Evolutionary conservation across 2,113 vertebrate genomes (phyloP).

Genomic region (Lagenorhynchus albirostris): DNA sequence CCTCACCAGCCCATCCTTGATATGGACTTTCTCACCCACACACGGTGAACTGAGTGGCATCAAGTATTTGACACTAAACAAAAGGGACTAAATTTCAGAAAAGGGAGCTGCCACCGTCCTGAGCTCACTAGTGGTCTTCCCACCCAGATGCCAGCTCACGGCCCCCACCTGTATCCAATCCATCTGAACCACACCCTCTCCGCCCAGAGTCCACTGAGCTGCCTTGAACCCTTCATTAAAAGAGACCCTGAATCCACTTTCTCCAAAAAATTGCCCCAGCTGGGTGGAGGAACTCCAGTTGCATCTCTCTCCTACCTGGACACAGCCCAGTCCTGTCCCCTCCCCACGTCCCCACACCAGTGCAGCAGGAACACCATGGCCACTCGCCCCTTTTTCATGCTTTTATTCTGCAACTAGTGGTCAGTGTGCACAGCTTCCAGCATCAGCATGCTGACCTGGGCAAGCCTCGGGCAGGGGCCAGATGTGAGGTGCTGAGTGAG

Average conservation of each 20-base stretch:
- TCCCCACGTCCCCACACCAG: background rate
- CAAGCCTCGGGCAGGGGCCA: background rate
- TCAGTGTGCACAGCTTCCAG: fast-evolving
- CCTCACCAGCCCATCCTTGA: background rate
- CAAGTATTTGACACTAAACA: background rate
- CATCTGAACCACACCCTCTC: fast-evolving
- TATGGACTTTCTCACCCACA: background rate
- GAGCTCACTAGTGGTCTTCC: background rate
- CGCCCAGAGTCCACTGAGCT: background rate
- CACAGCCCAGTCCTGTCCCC: background rate
- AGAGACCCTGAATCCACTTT: background rate
- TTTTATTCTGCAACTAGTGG: background rate
- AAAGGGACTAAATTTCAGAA: background rate
- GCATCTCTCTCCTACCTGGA: fast-evolving
- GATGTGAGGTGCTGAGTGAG: background rate
- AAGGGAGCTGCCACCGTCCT: background rate
- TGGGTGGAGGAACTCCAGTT: background rate
- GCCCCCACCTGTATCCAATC: background rate
- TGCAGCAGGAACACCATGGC: fast-evolving
- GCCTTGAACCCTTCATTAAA: background rate
- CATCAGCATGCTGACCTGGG: background rate
- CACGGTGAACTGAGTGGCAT: background rate
- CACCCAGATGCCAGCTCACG: fast-evolving
- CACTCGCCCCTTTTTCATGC: fast-evolving
- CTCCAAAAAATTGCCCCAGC: background rate